Percentiles rank a stretch among this genome's conserved stretches.
Conservation (phyloP, 64 coral and sea anemone species). For the Acropora tenuis region DNA sequence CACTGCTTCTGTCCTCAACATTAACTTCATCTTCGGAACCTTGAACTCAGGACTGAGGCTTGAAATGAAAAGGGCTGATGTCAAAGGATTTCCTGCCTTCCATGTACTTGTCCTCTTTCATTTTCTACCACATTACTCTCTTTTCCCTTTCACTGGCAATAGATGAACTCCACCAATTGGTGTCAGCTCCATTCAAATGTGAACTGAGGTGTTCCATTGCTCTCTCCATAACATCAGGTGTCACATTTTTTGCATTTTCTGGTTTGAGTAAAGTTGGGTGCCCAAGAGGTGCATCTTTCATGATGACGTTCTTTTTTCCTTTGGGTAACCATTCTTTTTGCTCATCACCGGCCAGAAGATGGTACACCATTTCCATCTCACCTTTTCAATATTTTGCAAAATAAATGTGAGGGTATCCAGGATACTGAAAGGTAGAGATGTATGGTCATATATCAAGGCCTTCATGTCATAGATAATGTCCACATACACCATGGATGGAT, state of each 20-base stretch:
- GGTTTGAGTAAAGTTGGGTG: not conserved
- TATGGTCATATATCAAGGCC: conserved; percentile 30
- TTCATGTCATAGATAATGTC: not conserved
- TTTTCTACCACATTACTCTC: not conserved
- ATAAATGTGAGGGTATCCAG: conserved; percentile 18
- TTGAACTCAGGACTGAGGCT: no score
- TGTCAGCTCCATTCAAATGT: not conserved
- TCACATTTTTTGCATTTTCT: not conserved
- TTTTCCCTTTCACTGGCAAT: not conserved
- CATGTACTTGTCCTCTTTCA: no score
- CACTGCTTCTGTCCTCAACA: no score
- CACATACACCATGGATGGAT: not conserved
- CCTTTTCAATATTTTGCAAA: not conserved
- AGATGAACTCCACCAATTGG: not conserved
- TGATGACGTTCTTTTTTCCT: not conserved
- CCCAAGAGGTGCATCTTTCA: not conserved
- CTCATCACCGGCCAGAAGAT: not conserved
- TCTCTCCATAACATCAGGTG: not conserved
- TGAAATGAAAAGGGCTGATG: no score
- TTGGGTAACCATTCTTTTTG: not conserved
- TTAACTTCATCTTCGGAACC: no score
- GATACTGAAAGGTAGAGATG: conserved; percentile 32
- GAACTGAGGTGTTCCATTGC: not conserved
- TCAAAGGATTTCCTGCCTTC: no score
- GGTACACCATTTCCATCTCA: not conserved